Percentiles rank a stretch among this genome's conserved stretches.
These are phyloP conservation scores for Hymenopus coronatus DNA, from an alignment of 2,888 invertebrate species.

Conservation along the genomic window DNA sequence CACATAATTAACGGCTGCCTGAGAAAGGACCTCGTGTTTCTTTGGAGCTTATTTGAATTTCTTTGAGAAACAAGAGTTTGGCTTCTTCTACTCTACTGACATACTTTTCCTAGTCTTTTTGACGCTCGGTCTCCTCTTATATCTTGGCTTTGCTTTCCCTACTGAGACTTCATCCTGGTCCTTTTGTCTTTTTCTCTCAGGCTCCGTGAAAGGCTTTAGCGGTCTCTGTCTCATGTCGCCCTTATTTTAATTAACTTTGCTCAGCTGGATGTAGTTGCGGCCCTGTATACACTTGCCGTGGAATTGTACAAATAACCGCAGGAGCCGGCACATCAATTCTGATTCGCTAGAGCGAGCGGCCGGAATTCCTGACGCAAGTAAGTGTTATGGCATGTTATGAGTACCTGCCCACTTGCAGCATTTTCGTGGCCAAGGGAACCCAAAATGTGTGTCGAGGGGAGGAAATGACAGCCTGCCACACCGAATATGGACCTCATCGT, in stretches of 20 bases:
- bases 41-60: not conserved
- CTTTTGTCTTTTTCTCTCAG: not conserved
- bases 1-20: not conserved
- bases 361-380: not conserved
- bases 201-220: not conserved
- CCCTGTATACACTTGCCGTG: not conserved
- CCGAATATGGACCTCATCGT: not conserved
- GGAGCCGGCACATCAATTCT: not conserved
- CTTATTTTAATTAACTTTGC: not conserved
- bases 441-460: not conserved
- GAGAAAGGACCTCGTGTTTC: not conserved
- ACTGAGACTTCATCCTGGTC: not conserved
- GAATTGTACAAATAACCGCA: not conserved
- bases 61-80: not conserved
- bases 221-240: not conserved
- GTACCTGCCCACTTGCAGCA: not conserved
- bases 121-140: not conserved
- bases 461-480: not conserved
- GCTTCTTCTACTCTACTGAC: not conserved
- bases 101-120: not conserved
- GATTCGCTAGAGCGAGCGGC: not conserved
- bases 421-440: not conserved
- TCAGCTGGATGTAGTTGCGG: not conserved
- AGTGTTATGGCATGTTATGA: not conserved
- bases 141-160: not conserved